phyloP scores from a whole-genome alignment of 2,888 invertebrate genomes.

The Epinotia demarniana region DNA sequence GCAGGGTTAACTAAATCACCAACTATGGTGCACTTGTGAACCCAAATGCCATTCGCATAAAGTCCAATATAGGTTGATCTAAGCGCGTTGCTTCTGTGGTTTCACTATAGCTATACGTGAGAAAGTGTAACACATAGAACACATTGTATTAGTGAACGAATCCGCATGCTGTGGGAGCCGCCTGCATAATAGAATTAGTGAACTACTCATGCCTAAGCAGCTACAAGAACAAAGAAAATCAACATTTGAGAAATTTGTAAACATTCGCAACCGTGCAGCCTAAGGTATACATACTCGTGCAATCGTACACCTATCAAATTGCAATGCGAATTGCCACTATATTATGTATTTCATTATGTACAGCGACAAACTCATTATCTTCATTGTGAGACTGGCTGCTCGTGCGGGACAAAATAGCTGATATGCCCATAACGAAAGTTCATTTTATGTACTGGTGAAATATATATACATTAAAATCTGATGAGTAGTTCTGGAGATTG shows the following conservation, averaged over 20 bases:
- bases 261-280: slow-evolving; percentile 33
- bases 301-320: background rate
- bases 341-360: background rate
- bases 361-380: background rate
- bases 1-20: background rate
- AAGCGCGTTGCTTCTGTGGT: background rate
- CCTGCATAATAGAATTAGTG: slow-evolving; percentile 47
- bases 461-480: too few species aligned
- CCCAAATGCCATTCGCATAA: background rate
- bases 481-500: too few species aligned
- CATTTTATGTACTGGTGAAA: too few species aligned
- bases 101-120: slow-evolving; percentile 54
- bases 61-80: slow-evolving; percentile 3
- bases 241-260: slow-evolving; percentile 48
- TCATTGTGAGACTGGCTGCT: too few species aligned
- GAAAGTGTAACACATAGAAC: slow-evolving; percentile 64
- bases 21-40: background rate
- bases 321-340: background rate
- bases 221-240: slow-evolving; percentile 48
- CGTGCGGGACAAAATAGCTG: too few species aligned
- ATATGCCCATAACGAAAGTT: too few species aligned
- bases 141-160: slow-evolving; percentile 6
- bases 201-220: slow-evolving; percentile 43
- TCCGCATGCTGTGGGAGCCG: slow-evolving; percentile 55
- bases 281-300: background rate